A percentile compares a stretch with the other conserved stretches of the same genome.
phyloP scores from a whole-genome alignment of 1,140 invertebrate genomes.

The Aricia agestis region DNA sequence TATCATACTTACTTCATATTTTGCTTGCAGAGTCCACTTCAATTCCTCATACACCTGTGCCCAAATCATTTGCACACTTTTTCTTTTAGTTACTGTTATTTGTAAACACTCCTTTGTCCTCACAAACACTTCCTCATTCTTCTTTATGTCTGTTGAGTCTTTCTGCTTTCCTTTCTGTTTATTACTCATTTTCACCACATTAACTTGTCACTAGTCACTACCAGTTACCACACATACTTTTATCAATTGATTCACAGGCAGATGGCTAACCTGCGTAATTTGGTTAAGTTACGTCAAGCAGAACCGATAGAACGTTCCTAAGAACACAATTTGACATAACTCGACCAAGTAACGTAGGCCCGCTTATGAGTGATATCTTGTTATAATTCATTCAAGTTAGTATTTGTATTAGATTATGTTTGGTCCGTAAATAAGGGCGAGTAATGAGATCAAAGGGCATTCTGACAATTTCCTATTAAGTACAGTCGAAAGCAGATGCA shows the following conservation, averaged over 20 bases:
- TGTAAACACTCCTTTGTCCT: not conserved
- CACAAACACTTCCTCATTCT: not conserved
- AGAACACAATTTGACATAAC: too few relatives aligned
- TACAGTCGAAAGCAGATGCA: too few relatives aligned
- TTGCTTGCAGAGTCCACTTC: conserved; percentile 43
- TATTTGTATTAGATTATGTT: conserved; percentile 7
- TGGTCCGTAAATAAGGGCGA: conserved; percentile 23
- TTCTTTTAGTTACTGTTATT: not conserved
- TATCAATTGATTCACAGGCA: too few relatives aligned
- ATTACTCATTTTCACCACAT: not conserved
- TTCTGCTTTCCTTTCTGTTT: not conserved
- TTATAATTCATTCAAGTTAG: too few relatives aligned
- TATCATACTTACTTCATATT: conserved; percentile 33
- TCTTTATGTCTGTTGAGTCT: not conserved
- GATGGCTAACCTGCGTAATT: too few relatives aligned
- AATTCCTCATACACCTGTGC: conserved; percentile 56
- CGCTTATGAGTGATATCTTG: too few relatives aligned
- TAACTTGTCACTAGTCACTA: too few relatives aligned
- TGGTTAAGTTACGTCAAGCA: too few relatives aligned
- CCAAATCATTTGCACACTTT: conserved; percentile 45
- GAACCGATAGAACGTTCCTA: too few relatives aligned
- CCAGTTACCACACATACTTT: too few relatives aligned
- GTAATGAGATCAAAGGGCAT: conserved; percentile 37
- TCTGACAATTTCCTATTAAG: not conserved
- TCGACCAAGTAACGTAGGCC: too few relatives aligned